Conservation (phyloP, 2,113 vertebrate species). For the Nettapus auritus region DNA sequence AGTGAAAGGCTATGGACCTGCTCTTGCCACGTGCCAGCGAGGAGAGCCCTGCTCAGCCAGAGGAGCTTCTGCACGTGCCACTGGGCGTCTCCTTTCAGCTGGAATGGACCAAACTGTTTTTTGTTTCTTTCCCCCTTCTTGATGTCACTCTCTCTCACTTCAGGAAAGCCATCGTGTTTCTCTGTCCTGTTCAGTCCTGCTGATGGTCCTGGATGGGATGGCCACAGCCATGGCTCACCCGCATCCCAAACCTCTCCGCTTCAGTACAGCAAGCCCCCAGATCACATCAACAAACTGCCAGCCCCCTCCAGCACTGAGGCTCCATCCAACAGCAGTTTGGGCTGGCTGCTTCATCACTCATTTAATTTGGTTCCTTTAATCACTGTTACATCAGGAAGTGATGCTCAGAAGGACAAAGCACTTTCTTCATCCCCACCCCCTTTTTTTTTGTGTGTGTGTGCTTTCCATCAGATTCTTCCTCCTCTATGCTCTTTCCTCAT, state of each 20-base stretch:
- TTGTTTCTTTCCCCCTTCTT: neutral
- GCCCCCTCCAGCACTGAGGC: neutral
- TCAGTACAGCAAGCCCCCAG: neutral
- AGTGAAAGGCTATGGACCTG: too few species aligned
- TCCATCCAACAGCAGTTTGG: neutral
- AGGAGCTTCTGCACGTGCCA: neutral
- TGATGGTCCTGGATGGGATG: neutral
- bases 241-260: fast-evolving
- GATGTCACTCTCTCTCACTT: neutral
- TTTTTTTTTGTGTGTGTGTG: neutral
- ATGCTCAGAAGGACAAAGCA: neutral
- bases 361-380: neutral
- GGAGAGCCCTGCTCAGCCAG: neutral
- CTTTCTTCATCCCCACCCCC: neutral
- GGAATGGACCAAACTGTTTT: neutral
- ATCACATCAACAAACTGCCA: fast-evolving
- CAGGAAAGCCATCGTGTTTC: neutral
- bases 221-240: neutral
- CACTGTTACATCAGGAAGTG: neutral
- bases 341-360: neutral
- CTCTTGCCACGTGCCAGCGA: neutral
- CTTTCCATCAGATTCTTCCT: neutral
- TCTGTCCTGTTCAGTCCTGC: neutral
- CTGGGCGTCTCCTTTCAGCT: neutral
- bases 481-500: neutral